Evolutionary conservation across 1,140 invertebrate species (phyloP).

Genomic region (Pomacea maculata): DNA sequence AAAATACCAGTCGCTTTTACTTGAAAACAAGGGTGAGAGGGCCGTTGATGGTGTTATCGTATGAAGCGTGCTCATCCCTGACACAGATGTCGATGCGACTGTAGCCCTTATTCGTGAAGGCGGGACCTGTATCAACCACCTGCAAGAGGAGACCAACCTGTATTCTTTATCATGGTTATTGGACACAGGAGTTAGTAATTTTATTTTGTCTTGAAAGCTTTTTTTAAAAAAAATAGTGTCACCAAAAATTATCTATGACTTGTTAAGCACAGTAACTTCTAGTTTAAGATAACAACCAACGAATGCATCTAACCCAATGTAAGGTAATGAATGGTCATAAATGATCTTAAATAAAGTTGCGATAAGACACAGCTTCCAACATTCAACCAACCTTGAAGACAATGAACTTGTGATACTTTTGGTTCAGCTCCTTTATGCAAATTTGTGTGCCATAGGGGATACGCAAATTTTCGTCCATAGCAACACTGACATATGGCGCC

Average conservation of each 20-base stretch:
- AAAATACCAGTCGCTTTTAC: not conserved
- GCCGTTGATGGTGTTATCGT: constrained; percentile 45
- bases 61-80: constrained; percentile 27
- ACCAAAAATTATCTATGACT: too few relatives aligned
- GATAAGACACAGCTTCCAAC: too few relatives aligned
- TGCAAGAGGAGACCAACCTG: not conserved
- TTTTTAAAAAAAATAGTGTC: too few relatives aligned
- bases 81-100: constrained; percentile 50
- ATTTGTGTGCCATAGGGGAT: constrained; percentile 40
- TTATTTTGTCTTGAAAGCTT: too few relatives aligned
- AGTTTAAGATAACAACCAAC: too few relatives aligned
- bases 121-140: constrained; percentile 46
- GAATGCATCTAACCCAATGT: too few relatives aligned
- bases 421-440: constrained; percentile 47
- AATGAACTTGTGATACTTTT: constrained; percentile 40
- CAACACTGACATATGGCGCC: constrained; percentile 38
- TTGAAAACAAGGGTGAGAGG: constrained; percentile 42
- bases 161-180: too few relatives aligned
- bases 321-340: too few relatives aligned
- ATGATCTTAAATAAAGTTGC: too few relatives aligned
- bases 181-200: too few relatives aligned
- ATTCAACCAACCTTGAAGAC: constrained; percentile 35
- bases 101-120: constrained; percentile 42
- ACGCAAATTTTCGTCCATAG: constrained; percentile 44
- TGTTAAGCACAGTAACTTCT: too few relatives aligned